Evolutionary conservation across 2,113 vertebrate genomes (phyloP).

Genomic region (Microtus oregoni): DNA sequence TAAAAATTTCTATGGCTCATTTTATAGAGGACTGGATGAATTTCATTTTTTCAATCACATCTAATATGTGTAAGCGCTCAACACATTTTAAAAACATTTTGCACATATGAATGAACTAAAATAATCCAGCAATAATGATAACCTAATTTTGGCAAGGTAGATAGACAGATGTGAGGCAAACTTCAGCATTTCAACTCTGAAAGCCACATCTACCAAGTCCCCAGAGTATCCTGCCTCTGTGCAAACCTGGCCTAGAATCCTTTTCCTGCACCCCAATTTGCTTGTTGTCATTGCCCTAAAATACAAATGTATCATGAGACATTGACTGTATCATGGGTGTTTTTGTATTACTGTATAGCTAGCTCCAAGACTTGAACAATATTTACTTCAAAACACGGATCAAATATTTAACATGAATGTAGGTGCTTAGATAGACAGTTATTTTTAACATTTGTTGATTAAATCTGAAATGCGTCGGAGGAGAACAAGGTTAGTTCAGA

Average conservation of each 20-base stretch:
- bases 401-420: neutral
- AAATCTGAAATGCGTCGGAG: conserved; percentile 16
- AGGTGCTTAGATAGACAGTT: neutral
- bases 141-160: neutral
- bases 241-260: neutral
- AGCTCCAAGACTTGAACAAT: neutral
- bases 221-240: neutral
- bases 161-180: neutral
- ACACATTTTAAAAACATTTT: neutral
- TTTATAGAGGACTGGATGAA: neutral
- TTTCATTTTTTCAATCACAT: neutral
- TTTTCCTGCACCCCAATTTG: neutral
- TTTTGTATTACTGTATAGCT: neutral
- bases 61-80: neutral
- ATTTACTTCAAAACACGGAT: conserved; percentile 15
- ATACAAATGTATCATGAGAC: neutral
- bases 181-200: neutral
- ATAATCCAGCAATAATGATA: neutral
- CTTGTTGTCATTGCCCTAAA: neutral
- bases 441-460: conserved; percentile 41
- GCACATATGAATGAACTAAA: neutral
- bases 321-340: neutral
- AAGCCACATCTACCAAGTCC: neutral
- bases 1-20: neutral
- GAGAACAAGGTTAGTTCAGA: conserved; percentile 46